Evolutionary conservation across 1,140 invertebrate species (phyloP).

Genomic region (Homalodisca vitripennis): DNA sequence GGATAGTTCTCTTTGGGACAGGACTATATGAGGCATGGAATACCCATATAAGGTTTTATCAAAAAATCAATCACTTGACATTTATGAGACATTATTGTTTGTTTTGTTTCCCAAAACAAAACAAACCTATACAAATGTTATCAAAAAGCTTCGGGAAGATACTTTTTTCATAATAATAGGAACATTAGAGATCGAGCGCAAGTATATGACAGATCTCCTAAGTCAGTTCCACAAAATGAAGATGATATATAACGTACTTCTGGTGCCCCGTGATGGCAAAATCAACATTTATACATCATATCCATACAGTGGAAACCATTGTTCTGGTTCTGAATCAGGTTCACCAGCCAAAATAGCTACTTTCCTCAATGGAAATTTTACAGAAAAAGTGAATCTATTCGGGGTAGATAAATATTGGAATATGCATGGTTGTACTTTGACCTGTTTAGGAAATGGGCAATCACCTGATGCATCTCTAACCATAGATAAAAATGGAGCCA

Average conservation of each 20-base stretch:
- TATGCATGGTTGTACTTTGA: constrained; percentile 15
- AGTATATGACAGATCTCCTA: not conserved
- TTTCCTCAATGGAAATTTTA: not conserved
- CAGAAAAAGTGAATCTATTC: constrained; percentile 6
- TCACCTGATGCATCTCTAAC: not conserved
- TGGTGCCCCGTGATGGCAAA: not conserved
- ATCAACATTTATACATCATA: constrained; percentile 19
- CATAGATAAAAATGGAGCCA: constrained; percentile 3
- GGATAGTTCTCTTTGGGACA: not conserved
- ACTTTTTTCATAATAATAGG: not conserved
- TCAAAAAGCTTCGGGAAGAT: not conserved
- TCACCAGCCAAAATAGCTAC: constrained; percentile 2
- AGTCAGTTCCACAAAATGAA: constrained; percentile 11
- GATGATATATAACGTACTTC: not conserved
- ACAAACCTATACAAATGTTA: not conserved
- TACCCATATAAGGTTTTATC: constrained; percentile 5
- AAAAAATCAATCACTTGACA: not conserved
- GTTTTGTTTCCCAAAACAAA: not conserved
- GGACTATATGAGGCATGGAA: not conserved
- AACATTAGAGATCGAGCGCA: not conserved
- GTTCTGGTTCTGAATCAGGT: not conserved
- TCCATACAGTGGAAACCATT: constrained; percentile 20
- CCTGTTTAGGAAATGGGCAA: constrained; percentile 7
- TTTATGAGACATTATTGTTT: not conserved
- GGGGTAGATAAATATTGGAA: constrained; percentile 2